These are phyloP conservation scores for Geopemphigus sp. DNA, from an alignment of 1,140 invertebrate genomes.

Conservation along the genomic window DNA sequence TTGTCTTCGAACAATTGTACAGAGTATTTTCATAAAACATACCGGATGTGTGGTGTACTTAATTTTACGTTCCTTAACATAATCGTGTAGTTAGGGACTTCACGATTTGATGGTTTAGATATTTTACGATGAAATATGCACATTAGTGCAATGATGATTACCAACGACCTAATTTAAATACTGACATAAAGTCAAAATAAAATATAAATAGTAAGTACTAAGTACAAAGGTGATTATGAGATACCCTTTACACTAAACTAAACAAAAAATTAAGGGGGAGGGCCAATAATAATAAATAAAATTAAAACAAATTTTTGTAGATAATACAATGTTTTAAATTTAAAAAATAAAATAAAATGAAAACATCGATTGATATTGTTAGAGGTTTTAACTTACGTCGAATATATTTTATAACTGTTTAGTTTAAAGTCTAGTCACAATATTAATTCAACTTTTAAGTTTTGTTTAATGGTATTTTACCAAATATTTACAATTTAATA, in stretches of 20 bases:
- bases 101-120: background rate
- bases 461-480: slow-evolving; percentile 30
- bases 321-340: background rate
- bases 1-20: background rate
- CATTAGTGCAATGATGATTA: slow-evolving; percentile 17
- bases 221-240: slow-evolving; percentile 12
- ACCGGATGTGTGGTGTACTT: background rate
- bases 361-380: slow-evolving; percentile 22
- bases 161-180: slow-evolving; percentile 4
- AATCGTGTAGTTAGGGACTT: background rate
- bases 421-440: slow-evolving; percentile 15
- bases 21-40: background rate
- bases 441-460: slow-evolving; percentile 24
- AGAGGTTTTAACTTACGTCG: slow-evolving; percentile 8
- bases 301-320: background rate
- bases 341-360: slow-evolving; percentile 5
- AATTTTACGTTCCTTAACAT: background rate
- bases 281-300: slow-evolving; percentile 1
- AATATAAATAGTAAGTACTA: no score
- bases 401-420: slow-evolving; percentile 40
- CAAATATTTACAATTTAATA: slow-evolving; percentile 30
- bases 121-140: background rate
- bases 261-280: slow-evolving; percentile 22
- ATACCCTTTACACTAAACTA: slow-evolving; percentile 8
- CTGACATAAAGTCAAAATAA: slow-evolving; percentile 26